Evolutionary conservation across 2,797 vertebrate genomes (phyloP), one percentile per base, ranked within the genome.

Genomic region (Silurus lanzhouensis): DNA sequence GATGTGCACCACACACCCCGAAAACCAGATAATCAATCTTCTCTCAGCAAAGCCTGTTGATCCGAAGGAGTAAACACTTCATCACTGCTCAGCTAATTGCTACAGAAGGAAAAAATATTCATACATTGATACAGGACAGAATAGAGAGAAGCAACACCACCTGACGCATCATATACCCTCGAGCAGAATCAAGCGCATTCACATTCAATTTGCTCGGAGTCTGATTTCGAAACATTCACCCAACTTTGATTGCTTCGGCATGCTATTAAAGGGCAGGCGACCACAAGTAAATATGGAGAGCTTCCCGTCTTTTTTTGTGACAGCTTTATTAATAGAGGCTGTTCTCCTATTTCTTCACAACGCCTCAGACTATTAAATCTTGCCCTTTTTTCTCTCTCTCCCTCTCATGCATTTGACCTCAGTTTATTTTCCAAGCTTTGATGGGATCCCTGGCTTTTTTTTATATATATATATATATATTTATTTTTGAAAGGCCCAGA

Each of bases 281-380:
- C 76, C 57, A 22, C 38, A 17, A 77, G 55, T 55, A 57, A 55
- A 58, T 44, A 61, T 8, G 57, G 19, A 38, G 15, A 15, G n/a
- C n/a, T 8, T 55, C 6, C 48, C 75, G 61, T 52, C 48, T n/a
- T 78, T 64, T 55, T 55, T 44, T 78, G 64, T 82, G 55, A 71
- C 64, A n/a, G 57, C 12, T 77, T 77, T 86, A 78, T 86, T 78
- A 76, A 77, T 52, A 20, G 22, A 71, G 74, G 27, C 38, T 6
- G 19, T 70, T 61, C 46, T 55, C 27, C 67, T 66, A 25, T 76
- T 57, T 80, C 70, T 80, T 10, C 75, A 64, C 27, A 55, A 66
- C 20, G 25, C 14, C 6, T 13, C 17, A 17, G 27, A 5, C 46
- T 86, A 66, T 64, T 71, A 64, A 71, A 63, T 70, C 44, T 8